These are phyloP conservation scores for Clitarchus hookeri DNA, from an alignment of 2,888 invertebrate genomes.

Conservation along the genomic window DNA sequence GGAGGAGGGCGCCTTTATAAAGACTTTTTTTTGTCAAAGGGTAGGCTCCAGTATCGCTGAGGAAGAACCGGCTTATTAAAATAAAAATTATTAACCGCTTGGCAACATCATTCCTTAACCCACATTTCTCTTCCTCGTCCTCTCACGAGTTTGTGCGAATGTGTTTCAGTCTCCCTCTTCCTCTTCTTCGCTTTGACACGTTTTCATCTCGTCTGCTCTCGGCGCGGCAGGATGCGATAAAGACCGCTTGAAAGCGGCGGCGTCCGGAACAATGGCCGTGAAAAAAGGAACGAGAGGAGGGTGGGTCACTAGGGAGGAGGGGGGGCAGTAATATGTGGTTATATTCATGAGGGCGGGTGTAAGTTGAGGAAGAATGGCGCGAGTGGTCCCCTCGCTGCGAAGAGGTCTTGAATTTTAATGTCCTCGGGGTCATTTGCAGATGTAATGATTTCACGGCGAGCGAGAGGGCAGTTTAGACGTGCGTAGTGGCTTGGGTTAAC, in stretches of 20 bases:
- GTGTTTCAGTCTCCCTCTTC: neutral
- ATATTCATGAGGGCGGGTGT: constrained; percentile 25
- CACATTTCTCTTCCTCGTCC: neutral
- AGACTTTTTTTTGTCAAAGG: no score
- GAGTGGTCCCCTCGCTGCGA: constrained; percentile 17
- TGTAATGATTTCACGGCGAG: neutral
- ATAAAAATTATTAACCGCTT: neutral
- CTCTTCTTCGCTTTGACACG: neutral
- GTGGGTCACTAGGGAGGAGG: neutral
- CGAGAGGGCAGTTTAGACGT: neutral
- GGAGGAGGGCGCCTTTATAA: no score
- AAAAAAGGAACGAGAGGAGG: neutral
- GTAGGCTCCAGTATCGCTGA: no score
- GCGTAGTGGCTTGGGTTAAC: neutral
- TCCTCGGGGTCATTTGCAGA: constrained; percentile 16
- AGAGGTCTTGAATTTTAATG: constrained; percentile 23
- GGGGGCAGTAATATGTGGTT: constrained; percentile 4
- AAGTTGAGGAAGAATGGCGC: neutral
- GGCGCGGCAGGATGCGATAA: neutral
- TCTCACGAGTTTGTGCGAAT: neutral
- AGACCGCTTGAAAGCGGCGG: neutral
- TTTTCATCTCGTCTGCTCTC: neutral
- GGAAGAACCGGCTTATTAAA: no score
- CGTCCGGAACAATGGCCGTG: constrained; percentile 7
- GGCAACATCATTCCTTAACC: neutral